Evolutionary conservation across 2,888 invertebrate genomes (phyloP).

Genomic region (Papilio protenor): DNA sequence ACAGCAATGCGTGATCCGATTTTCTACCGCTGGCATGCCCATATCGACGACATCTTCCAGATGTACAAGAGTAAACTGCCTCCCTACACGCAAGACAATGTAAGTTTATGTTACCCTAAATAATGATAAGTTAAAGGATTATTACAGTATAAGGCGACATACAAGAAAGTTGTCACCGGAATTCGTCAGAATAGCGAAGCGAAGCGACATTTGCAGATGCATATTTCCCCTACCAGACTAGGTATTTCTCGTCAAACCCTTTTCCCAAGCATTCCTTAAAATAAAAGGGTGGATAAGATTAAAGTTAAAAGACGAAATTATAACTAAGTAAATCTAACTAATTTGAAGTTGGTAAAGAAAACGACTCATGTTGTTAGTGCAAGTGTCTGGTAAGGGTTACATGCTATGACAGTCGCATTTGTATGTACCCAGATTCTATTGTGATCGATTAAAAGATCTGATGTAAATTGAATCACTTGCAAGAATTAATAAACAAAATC

Average conservation of each 20-base stretch:
- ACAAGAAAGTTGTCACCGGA: too few relatives aligned
- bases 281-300: too few relatives aligned
- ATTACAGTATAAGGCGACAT: too few relatives aligned
- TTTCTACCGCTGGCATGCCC: constrained; percentile 93
- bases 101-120: constrained; percentile 54
- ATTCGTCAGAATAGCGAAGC: too few relatives aligned
- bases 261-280: too few relatives aligned
- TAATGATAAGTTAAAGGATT: too few relatives aligned
- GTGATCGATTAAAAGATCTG: too few relatives aligned
- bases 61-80: constrained; percentile 88
- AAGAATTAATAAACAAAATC: background rate
- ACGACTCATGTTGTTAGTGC: background rate
- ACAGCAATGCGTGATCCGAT: constrained; percentile 94
- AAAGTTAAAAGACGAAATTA: too few relatives aligned
- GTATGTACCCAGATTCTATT: background rate
- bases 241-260: too few relatives aligned
- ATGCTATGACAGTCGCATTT: background rate
- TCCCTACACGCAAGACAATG: constrained; percentile 85
- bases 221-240: too few relatives aligned
- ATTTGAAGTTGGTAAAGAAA: background rate
- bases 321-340: background rate
- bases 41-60: constrained; percentile 90
- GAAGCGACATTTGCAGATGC: too few relatives aligned
- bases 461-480: background rate
- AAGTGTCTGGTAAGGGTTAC: background rate